These are phyloP conservation scores for Macquaria australasica DNA, from an alignment of 2,113 vertebrate genomes.

Conservation along the genomic window DNA sequence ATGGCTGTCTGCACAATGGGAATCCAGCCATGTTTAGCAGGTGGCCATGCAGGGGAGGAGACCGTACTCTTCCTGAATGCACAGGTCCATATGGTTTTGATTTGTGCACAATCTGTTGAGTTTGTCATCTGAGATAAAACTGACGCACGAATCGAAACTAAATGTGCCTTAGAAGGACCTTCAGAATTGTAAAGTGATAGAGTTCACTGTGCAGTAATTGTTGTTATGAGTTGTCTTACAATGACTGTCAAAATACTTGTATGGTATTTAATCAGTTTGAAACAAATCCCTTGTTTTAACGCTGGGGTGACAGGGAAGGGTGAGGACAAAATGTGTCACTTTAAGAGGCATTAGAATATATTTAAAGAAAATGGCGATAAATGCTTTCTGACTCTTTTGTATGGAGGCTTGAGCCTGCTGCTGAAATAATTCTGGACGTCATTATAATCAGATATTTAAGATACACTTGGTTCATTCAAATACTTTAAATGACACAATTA, in stretches of 20 bases:
- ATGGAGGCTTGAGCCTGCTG: background rate
- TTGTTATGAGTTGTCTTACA: background rate
- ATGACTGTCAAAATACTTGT: background rate
- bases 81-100: slow-evolving; percentile 79
- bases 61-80: slow-evolving; percentile 76
- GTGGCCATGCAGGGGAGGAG: slow-evolving; percentile 75
- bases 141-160: slow-evolving; percentile 43
- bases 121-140: slow-evolving; percentile 45
- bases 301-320: background rate
- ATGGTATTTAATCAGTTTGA: background rate
- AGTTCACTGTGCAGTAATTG: background rate
- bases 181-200: slow-evolving; percentile 9
- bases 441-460: background rate
- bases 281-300: background rate
- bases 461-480: too few species aligned
- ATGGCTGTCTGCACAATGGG: slow-evolving; percentile 77
- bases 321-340: background rate
- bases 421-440: background rate
- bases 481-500: slow-evolving; percentile 1
- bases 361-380: background rate
- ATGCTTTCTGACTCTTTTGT: background rate
- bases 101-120: slow-evolving; percentile 73
- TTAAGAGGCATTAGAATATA: background rate
- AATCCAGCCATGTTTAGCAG: slow-evolving; percentile 83
- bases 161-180: slow-evolving; percentile 9